These are phyloP conservation scores for Megaustenia siamemsis DNA, from an alignment of 2,888 invertebrate genomes.

Conservation along the genomic window DNA sequence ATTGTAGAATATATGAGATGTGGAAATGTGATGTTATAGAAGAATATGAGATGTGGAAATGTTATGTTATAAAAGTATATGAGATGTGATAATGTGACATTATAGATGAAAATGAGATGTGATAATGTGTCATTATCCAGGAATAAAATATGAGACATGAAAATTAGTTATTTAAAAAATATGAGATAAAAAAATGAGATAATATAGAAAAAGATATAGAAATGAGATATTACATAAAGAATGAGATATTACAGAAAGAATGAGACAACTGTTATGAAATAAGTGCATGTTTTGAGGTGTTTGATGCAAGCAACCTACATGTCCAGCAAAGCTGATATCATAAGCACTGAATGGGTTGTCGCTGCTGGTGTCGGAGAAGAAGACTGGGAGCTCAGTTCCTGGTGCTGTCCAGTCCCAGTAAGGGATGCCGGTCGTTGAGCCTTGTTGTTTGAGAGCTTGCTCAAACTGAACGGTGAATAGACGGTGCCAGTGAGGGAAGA, in stretches of 20 bases:
- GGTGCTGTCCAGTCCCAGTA: conserved; percentile 63
- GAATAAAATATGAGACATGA: too few relatives aligned
- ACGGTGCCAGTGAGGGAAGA: conserved; percentile 62
- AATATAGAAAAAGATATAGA: too few relatives aligned
- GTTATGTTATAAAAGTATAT: too few relatives aligned
- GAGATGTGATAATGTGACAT: too few relatives aligned
- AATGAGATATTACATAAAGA: neutral
- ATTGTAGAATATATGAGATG: too few relatives aligned
- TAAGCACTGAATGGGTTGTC: conserved; percentile 19
- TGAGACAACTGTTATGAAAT: too few relatives aligned
- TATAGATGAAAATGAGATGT: too few relatives aligned
- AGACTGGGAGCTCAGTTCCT: conserved; percentile 46
- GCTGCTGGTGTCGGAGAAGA: conserved; percentile 43
- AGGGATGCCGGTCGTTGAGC: conserved; percentile 51
- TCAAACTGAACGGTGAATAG: conserved; percentile 58
- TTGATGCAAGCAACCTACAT: conserved; percentile 4
- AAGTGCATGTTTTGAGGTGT: neutral
- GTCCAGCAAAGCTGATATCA: conserved; percentile 25
- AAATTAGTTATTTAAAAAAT: too few relatives aligned
- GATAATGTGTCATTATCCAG: too few relatives aligned
- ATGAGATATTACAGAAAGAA: too few relatives aligned
- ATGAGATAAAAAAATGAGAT: neutral
- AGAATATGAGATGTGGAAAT: too few relatives aligned
- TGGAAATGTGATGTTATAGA: too few relatives aligned
- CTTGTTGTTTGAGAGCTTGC: conserved; percentile 52